phyloP scores from a whole-genome alignment of 2,888 invertebrate species.

The Pristionchus arcanus region DNA sequence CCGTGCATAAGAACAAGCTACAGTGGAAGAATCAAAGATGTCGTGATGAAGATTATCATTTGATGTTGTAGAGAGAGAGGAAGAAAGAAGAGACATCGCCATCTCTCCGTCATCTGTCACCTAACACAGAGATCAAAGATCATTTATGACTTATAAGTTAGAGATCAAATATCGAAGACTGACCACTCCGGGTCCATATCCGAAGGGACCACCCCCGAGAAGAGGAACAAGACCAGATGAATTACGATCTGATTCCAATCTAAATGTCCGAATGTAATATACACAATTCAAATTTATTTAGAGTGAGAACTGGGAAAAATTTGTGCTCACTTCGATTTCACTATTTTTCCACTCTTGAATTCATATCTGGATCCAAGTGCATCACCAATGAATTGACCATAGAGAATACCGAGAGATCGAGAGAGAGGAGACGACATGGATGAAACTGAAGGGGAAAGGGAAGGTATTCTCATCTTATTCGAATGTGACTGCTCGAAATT shows the following conservation, averaged over 20 bases:
- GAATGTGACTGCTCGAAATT: neutral
- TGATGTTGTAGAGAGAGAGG: neutral
- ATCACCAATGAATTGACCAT: slow-evolving; percentile 56
- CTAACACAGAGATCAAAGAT: slow-evolving; percentile 41
- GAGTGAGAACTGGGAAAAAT: neutral
- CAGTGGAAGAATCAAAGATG: slow-evolving; percentile 17
- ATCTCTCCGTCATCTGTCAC: slow-evolving; percentile 55
- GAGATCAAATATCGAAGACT: slow-evolving; percentile 11
- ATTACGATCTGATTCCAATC: slow-evolving; percentile 9
- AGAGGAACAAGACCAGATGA: neutral
- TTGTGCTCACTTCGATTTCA: neutral
- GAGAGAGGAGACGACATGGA: neutral
- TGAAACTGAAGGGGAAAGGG: neutral
- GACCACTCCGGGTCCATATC: slow-evolving; percentile 54
- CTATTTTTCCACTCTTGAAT: slow-evolving; percentile 7
- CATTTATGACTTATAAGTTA: too few relatives aligned
- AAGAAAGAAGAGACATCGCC: slow-evolving; percentile 55
- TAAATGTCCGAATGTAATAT: neutral
- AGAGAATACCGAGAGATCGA: slow-evolving; percentile 49
- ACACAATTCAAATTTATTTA: neutral
- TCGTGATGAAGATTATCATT: neutral
- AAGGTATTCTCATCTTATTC: neutral
- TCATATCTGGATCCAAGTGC: slow-evolving; percentile 55
- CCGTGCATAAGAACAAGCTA: slow-evolving; percentile 50
- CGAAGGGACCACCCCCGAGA: slow-evolving; percentile 48